Base-by-base conservation (phyloP, 2,888 invertebrate species). In the Platycheirus rosarum region DNA sequence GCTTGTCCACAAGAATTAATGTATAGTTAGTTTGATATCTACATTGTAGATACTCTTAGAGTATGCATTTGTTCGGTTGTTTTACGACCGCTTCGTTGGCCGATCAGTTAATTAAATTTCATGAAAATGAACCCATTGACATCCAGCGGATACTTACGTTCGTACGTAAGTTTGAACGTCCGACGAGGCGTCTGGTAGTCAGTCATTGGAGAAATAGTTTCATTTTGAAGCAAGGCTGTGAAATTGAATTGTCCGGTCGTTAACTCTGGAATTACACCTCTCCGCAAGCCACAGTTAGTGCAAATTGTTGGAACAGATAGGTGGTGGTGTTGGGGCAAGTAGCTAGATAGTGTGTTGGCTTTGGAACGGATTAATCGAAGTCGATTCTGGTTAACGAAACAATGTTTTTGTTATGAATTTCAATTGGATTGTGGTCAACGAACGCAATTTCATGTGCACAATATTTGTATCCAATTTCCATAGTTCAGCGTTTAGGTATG, bases 41-140 rank as follows among this genome's bases (percentile, higher is more conserved):
- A 32, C 29, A 32, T 32, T 32, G 29, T 32, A 8, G 8, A 32
- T 32, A 26, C 26, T 26, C n/a, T n/a, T 26, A 26, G 2, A 26
- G 26, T 40, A 8, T 40, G 37, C 55, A 63, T 74, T 68, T 55
- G 49, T 42, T 75, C 69, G 32, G 44, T 20, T 75, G 69, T 65
- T 75, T 79, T 51, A 75, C 44, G 75, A 75, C 57, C 40, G 26
- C 18, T 26, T 26, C 29, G 29, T 32, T 8, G 42, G 37, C 16
- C 7, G 49, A 66, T 49, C 62, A 53, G 76, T 76, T 82, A 66
- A 82, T 76, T 76, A 77, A 82, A 76, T 82, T 82, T 82, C 80
- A 82, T 82, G 71, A 82, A 82, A 76, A 66, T 76, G 80, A 82
- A 76, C 80, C 48, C 71, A 76, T 62, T 76, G 80, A 76, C 80